Base-by-base conservation (phyloP, 2,113 vertebrate species). In the Connochaetes taurinus region DNA sequence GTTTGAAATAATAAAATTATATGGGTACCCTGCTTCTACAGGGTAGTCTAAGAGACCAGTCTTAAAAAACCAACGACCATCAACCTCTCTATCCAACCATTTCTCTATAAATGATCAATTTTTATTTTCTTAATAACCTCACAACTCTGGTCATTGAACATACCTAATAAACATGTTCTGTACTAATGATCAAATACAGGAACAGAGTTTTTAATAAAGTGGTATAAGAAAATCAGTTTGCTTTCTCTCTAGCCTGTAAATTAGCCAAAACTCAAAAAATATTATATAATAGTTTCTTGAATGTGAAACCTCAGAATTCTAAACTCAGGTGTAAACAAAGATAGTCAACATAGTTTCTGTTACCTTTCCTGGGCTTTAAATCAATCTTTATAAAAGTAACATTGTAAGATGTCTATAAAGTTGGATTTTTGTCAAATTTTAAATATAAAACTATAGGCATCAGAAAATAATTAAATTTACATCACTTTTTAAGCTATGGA, bases 381-480 rank as follows among this genome's bases (percentile, higher is more conserved):
- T 89, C 94, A 94, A 86, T 94, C 29, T 78, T 97, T 31, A 92
- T 52, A 40, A 89, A 95, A 62, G 21, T 87, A 95, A 96, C 91
- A 93, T 50, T 53, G 4, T 5, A 95, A 94, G 53, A 67, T 52
- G 6, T 85, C 14, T 45, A 62, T 27, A 82, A 47, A 29, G 33
- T 45, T 94, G 95, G 25, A 76, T n/a, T 95, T 97, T 83, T 90
- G 47, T 95, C 36, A 76, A 87, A 91, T 90, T 97, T 67, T 94
- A 86, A 87, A 76, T 96, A 60, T 89, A 96, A 83, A 97, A 92
- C 71, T 45, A 71, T 19, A 95, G 15, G 83, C 16, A 94, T 67
- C 45, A 27, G 60, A 96, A 95, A 89, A 60, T 27, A 52, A 85
- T 88, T 80, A 64, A 3, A 81, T 82, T 94, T 47, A 80, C 7